Percentiles rank a stretch among this genome's conserved stretches.
These are phyloP conservation scores for Patella depressa DNA, from an alignment of 2,888 invertebrate genomes.

Conservation along the genomic window DNA sequence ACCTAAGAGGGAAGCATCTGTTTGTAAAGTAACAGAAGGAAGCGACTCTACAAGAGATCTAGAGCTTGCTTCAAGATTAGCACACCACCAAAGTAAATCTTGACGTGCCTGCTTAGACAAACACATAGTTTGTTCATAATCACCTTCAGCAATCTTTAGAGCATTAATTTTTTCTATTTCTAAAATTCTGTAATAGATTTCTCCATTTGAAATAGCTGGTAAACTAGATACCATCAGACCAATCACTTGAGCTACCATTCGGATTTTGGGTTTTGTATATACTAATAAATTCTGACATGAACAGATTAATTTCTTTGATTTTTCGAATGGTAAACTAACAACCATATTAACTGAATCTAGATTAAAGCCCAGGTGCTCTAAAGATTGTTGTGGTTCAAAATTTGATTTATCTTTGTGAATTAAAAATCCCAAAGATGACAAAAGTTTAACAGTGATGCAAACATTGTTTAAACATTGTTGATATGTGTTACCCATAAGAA, in stretches of 20 bases:
- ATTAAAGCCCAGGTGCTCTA: background rate
- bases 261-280: background rate
- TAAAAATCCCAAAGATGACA: background rate
- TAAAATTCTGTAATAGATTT: constrained; percentile 6
- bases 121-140: background rate
- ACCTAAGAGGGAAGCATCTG: constrained; percentile 10
- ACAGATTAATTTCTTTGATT: background rate
- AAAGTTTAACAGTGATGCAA: background rate
- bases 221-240: background rate
- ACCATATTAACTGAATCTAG: background rate
- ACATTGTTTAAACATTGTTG: background rate
- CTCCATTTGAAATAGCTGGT: background rate
- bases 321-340: background rate
- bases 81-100: constrained; percentile 23
- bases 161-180: constrained; percentile 16
- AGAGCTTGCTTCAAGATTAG: background rate
- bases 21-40: too few relatives aligned
- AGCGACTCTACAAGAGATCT: constrained; percentile 4
- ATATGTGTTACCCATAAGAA: background rate
- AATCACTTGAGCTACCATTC: background rate
- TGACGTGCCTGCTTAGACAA: background rate
- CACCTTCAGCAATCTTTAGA: background rate
- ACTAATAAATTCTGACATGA: background rate
- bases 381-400: background rate
- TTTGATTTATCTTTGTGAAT: background rate